Conservation (phyloP, 2,797 vertebrate species). For the Aeoliscus strigatus region DNA sequence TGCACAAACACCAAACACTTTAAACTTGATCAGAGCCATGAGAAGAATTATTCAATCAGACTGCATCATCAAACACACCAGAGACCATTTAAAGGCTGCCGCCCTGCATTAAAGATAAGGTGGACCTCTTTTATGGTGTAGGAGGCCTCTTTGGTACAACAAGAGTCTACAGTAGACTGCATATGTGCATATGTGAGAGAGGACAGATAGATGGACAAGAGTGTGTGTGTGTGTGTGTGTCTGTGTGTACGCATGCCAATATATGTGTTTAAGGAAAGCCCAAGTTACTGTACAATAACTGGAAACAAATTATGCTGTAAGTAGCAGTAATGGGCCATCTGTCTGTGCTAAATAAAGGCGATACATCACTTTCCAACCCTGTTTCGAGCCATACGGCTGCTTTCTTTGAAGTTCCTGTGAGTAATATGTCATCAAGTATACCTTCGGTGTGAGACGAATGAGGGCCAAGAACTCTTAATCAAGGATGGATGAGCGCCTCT, state of each 20-base stretch:
- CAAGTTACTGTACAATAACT: slow-evolving; percentile 43
- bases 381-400: slow-evolving; percentile 8
- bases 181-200: slow-evolving; percentile 4
- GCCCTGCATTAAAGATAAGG: slow-evolving; percentile 1
- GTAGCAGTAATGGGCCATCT: slow-evolving; percentile 55
- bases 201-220: slow-evolving; percentile 6
- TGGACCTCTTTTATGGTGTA: slow-evolving; percentile 30
- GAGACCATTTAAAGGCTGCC: slow-evolving; percentile 9
- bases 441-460: slow-evolving; percentile 39
- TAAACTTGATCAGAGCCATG: slow-evolving; percentile 22
- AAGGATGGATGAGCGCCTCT: slow-evolving; percentile 26
- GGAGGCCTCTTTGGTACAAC: slow-evolving; percentile 21
- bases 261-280: slow-evolving; percentile 38
- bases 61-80: slow-evolving; percentile 12
- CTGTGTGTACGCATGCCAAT: slow-evolving; percentile 10
- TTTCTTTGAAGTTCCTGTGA: slow-evolving; percentile 57
- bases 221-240: neutral
- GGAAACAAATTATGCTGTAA: slow-evolving; percentile 50
- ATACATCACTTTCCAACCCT: slow-evolving; percentile 44
- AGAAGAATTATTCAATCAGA: slow-evolving; percentile 19
- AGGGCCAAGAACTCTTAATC: slow-evolving; percentile 39
- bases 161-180: neutral
- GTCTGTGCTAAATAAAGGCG: slow-evolving; percentile 52
- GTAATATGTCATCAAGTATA: slow-evolving; percentile 47
- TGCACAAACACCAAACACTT: slow-evolving; percentile 16